Evolutionary conservation across 2,113 vertebrate species (phyloP).

Genomic region (Macroglossus sobrinus): DNA sequence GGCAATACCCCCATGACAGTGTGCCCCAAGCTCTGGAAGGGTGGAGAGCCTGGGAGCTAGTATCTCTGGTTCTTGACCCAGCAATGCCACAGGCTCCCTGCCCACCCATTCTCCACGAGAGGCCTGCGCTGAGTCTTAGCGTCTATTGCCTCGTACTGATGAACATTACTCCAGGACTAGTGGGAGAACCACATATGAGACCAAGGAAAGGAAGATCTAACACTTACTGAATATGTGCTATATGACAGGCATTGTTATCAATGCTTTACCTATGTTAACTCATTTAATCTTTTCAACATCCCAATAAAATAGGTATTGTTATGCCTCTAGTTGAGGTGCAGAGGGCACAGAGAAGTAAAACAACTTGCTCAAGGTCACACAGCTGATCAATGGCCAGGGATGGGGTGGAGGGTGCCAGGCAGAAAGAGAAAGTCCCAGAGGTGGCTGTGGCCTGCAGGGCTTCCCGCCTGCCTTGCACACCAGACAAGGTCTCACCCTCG

Average conservation of each 20-base stretch:
- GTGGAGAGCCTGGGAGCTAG: neutral
- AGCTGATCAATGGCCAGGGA: neutral
- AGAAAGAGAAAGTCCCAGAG: neutral
- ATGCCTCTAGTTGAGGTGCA: neutral
- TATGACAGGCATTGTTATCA: neutral
- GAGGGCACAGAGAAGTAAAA: neutral
- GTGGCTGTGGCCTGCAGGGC: neutral
- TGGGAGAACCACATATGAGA: neutral
- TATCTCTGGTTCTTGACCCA: neutral
- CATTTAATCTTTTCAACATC: neutral
- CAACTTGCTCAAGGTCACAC: neutral
- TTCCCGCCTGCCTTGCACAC: neutral
- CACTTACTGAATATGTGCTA: neutral
- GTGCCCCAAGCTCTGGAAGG: neutral
- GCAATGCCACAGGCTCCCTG: neutral
- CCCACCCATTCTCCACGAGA: neutral
- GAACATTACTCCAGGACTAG: neutral
- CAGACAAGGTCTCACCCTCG: neutral
- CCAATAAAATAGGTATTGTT: neutral
- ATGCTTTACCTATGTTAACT: neutral
- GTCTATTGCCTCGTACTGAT: neutral
- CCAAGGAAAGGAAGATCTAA: neutral
- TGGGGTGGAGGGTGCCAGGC: neutral
- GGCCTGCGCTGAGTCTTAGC: neutral
- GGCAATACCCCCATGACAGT: accelerated